These are phyloP conservation scores for Herpailurus yagouaroundi DNA, from an alignment of 2,113 vertebrate genomes.

Conservation along the genomic window DNA sequence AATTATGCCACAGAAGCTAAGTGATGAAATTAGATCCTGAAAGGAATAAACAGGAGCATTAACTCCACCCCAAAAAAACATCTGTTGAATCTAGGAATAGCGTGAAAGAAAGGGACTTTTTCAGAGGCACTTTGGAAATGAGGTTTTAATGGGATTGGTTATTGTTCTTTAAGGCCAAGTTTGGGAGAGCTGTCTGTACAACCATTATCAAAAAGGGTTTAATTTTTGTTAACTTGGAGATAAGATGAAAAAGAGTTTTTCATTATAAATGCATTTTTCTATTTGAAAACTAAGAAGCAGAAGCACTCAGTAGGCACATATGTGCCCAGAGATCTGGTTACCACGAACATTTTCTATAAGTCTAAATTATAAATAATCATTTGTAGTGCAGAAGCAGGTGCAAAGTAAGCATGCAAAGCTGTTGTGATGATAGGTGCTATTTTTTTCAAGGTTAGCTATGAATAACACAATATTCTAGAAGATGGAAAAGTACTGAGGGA, in stretches of 20 bases:
- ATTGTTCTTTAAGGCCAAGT: background rate
- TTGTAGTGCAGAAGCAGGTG: conserved; percentile 48
- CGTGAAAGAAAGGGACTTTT: background rate
- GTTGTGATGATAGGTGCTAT: background rate
- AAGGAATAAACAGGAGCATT: conserved; percentile 40
- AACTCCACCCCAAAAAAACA: conserved; percentile 4
- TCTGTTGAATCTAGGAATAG: conserved; percentile 17
- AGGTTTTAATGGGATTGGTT: background rate
- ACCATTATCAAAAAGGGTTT: background rate
- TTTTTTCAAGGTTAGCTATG: conserved; percentile 53
- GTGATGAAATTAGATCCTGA: conserved; percentile 59
- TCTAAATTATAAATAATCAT: conserved; percentile 57
- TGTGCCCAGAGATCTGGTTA: background rate
- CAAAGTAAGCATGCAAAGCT: conserved; percentile 48
- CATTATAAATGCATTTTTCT: conserved; percentile 44
- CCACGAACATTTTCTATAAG: conserved; percentile 29
- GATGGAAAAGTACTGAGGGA: conserved; percentile 59
- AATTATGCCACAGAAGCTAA: conserved; percentile 44
- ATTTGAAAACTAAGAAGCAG: background rate
- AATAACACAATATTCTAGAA: conserved; percentile 65
- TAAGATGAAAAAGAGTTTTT: conserved; percentile 27
- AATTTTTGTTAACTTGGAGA: conserved; percentile 45
- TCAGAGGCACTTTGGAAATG: conserved; percentile 39
- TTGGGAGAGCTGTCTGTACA: background rate
- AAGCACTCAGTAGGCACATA: conserved; percentile 28